Percentiles rank a stretch among this genome's conserved stretches.
Evolutionary conservation across 2,797 vertebrate species (phyloP).

Genomic region (Halcyon badia): DNA sequence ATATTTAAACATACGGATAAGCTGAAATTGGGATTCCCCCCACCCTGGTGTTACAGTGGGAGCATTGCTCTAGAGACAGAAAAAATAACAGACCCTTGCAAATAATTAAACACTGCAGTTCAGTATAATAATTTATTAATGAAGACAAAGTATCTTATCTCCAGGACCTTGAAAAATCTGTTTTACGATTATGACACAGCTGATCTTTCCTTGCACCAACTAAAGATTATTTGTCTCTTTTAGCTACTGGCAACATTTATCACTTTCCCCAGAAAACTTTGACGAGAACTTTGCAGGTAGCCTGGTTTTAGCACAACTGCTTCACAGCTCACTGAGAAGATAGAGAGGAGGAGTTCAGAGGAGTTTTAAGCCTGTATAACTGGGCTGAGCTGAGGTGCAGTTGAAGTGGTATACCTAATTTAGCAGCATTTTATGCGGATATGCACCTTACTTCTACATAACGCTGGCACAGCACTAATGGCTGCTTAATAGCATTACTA

Average conservation of each 20-base stretch:
- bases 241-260: background rate
- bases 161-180: background rate
- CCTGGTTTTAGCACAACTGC: background rate
- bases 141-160: background rate
- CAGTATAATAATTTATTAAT: constrained; percentile 5
- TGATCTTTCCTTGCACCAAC: background rate
- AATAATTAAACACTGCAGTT: background rate
- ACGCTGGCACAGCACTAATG: background rate
- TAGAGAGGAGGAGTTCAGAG: background rate
- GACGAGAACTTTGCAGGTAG: background rate
- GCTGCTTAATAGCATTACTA: background rate
- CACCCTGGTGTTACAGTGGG: rapidly evolving
- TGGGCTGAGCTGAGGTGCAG: background rate
- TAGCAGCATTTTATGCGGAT: background rate
- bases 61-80: background rate
- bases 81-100: background rate
- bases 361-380: background rate
- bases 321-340: background rate
- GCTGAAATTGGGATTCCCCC: background rate
- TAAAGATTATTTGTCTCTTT: background rate
- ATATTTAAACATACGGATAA: background rate
- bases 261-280: background rate
- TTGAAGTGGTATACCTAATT: rapidly evolving
- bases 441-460: background rate
- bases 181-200: constrained; percentile 8